These are phyloP conservation scores for Ceyx margarethae DNA, from an alignment of 2,113 vertebrate species.

Conservation along the genomic window DNA sequence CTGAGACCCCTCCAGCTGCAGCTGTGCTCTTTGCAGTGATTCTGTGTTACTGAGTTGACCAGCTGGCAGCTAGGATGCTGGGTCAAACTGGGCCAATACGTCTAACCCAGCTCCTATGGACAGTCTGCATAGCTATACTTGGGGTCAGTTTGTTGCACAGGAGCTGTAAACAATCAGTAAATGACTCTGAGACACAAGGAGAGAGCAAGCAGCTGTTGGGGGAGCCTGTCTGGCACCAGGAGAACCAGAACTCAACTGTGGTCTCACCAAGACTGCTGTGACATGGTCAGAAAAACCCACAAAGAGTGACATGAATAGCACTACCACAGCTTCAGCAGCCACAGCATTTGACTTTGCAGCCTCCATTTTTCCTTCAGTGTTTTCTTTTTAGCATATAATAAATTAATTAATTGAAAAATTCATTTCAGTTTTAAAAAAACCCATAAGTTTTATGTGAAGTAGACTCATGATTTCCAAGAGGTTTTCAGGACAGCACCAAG, in stretches of 20 bases:
- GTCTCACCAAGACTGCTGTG: accelerated
- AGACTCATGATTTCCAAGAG: background rate
- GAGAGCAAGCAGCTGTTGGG: accelerated
- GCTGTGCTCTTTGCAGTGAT: background rate
- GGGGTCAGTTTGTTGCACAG: accelerated
- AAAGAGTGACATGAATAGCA: accelerated
- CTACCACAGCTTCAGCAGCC: background rate
- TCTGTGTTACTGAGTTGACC: too few relatives aligned
- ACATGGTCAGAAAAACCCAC: accelerated
- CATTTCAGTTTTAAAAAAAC: background rate
- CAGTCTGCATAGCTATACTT: accelerated
- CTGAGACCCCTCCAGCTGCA: accelerated
- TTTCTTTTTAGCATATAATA: accelerated
- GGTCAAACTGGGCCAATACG: accelerated
- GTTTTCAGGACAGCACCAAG: background rate
- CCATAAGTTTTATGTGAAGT: accelerated
- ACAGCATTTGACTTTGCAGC: background rate
- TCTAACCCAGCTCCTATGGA: accelerated
- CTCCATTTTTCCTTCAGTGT: accelerated
- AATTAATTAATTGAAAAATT: background rate
- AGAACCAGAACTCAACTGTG: background rate
- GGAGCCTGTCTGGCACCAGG: accelerated
- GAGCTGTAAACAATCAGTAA: accelerated
- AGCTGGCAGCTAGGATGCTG: background rate
- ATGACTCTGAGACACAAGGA: accelerated